A percentile compares a stretch with the other conserved stretches of the same genome.
phyloP scores from a whole-genome alignment of 2,888 invertebrate genomes.

The Folsomia candida region DNA sequence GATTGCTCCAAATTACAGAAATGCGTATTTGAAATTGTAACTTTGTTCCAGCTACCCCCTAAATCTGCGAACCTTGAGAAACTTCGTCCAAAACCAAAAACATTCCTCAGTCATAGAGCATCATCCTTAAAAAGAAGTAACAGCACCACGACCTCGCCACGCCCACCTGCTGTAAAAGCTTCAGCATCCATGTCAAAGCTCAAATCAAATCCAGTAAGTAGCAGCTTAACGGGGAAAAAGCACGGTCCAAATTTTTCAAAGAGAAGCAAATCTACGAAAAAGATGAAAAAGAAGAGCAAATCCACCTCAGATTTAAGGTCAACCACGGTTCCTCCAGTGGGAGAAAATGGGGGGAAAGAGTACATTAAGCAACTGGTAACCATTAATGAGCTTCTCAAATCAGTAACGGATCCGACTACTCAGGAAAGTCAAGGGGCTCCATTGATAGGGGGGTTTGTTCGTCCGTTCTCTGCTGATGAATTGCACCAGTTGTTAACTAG shows the following conservation, averaged over 20 bases:
- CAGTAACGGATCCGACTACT: conserved; percentile 1
- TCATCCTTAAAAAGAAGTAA: neutral
- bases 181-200: neutral
- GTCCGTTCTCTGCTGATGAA: conserved; percentile 7
- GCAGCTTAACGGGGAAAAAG: neutral
- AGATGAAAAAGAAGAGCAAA: conserved; percentile 5
- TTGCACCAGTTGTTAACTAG: conserved; percentile 1
- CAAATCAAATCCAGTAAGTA: neutral
- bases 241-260: neutral
- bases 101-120: neutral
- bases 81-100: neutral
- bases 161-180: neutral
- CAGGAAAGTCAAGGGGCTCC: neutral
- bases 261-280: neutral
- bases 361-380: conserved; percentile 1
- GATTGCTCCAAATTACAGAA: neutral
- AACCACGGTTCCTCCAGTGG: neutral
- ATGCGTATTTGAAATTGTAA: too few relatives aligned
- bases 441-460: neutral
- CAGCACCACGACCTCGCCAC: neutral
- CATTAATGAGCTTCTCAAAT: conserved; percentile 4
- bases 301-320: neutral
- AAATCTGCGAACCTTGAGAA: neutral
- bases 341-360: neutral
- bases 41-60: neutral